Percentiles rank a stretch among this genome's conserved stretches.
Conservation (phyloP, 1,140 invertebrate species). For the Drosophila subpulchrella region DNA sequence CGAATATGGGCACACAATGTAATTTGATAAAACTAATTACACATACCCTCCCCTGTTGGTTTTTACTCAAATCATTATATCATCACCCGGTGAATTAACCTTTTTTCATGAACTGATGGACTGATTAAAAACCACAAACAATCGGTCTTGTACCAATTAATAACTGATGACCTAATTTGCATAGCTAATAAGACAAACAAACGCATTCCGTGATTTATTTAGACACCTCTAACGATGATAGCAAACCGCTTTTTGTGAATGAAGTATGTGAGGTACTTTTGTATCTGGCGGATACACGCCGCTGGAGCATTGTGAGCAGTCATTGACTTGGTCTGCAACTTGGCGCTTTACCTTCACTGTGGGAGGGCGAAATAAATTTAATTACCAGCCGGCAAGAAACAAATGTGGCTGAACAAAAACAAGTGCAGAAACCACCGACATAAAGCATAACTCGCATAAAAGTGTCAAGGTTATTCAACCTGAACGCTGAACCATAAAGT, state of each 20-base stretch:
- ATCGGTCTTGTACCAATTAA: constrained; percentile 21
- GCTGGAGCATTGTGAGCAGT: constrained; percentile 26
- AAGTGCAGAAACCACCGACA: constrained; percentile 22
- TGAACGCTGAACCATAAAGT: constrained; percentile 23
- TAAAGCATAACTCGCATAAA: constrained; percentile 37
- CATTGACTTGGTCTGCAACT: constrained; percentile 31
- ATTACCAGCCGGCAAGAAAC: constrained; percentile 32
- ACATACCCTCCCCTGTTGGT: not conserved
- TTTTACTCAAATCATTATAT: constrained; percentile 1
- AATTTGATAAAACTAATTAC: constrained; percentile 32
- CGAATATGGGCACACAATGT: constrained; percentile 12
- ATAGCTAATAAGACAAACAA: constrained; percentile 34
- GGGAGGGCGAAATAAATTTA: constrained; percentile 45
- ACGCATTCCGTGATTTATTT: constrained; percentile 22
- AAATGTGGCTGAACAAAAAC: constrained; percentile 11
- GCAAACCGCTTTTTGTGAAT: constrained; percentile 13
- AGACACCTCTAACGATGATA: constrained; percentile 4
- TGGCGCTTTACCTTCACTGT: constrained; percentile 29
- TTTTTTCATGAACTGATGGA: constrained; percentile 13
- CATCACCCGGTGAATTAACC: not conserved
- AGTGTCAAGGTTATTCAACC: constrained; percentile 66
- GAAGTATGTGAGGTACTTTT: not conserved
- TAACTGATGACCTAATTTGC: constrained; percentile 31
- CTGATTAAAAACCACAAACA: constrained; percentile 18
- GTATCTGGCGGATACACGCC: constrained; percentile 14